Evolutionary conservation across 2,888 invertebrate genomes (phyloP).

Genomic region (Nymphalis c-album): DNA sequence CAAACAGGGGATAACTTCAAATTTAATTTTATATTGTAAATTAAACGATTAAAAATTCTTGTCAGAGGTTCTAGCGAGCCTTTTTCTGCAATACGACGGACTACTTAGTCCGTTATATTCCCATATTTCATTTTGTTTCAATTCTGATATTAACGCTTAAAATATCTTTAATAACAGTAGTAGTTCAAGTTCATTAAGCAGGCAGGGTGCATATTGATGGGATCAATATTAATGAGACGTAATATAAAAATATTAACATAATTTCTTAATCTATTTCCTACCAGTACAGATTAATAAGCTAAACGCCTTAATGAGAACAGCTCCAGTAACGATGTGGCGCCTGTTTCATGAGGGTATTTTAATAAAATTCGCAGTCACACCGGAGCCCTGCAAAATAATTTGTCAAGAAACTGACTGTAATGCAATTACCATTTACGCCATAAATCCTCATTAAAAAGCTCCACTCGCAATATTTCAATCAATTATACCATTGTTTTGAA

Average conservation of each 20-base stretch:
- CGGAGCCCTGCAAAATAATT: slow-evolving; percentile 38
- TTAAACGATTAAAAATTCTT: no score
- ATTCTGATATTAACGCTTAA: no score
- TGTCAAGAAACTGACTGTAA: slow-evolving; percentile 40
- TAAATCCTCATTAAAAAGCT: slow-evolving; percentile 54
- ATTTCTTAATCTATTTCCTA: not conserved
- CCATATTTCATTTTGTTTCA: no score
- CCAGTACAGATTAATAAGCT: not conserved
- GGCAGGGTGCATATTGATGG: no score
- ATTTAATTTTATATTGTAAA: no score
- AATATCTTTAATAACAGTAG: no score
- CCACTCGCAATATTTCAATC: slow-evolving; percentile 41
- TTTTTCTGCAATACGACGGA: no score
- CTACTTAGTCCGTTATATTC: no score
- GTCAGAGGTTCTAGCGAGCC: no score
- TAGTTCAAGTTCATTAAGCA: no score
- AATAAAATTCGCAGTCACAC: slow-evolving; percentile 23
- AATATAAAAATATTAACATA: not conserved
- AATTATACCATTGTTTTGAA: slow-evolving; percentile 44
- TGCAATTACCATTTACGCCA: slow-evolving; percentile 34
- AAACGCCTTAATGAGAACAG: not conserved
- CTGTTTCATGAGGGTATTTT: slow-evolving; percentile 28
- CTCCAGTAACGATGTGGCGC: slow-evolving; percentile 18
- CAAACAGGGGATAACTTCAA: no score
- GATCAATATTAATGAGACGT: not conserved